Conservation (phyloP, 2,797 vertebrate species). For the Echeneis naucrates region DNA sequence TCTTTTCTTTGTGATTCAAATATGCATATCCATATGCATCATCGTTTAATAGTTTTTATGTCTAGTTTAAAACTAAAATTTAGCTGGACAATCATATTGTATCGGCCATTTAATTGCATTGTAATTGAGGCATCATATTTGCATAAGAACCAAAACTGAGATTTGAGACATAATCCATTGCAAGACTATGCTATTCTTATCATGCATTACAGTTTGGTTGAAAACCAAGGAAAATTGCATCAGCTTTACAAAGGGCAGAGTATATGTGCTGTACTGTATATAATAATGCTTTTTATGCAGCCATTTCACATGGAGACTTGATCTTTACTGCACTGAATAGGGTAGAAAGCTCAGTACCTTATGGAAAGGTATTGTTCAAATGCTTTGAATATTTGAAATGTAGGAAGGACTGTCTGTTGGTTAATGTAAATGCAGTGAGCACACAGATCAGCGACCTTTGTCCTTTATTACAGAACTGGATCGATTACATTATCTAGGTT, state of each 20-base stretch:
- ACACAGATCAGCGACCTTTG: neutral
- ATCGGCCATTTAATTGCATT: conserved; percentile 8
- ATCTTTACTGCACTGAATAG: neutral
- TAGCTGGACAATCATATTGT: conserved; percentile 12
- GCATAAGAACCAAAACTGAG: conserved; percentile 37
- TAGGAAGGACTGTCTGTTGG: neutral
- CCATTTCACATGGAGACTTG: conserved; percentile 15
- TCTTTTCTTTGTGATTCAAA: conserved; percentile 26
- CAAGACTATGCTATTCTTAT: conserved; percentile 39
- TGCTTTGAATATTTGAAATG: conserved; percentile 21
- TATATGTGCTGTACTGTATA: conserved; percentile 6
- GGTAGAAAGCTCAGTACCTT: conserved; percentile 4
- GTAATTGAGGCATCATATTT: conserved; percentile 37
- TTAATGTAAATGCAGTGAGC: no score
- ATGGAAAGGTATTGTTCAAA: conserved; percentile 21
- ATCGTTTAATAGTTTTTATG: conserved; percentile 3
- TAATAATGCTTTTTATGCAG: conserved; percentile 14
- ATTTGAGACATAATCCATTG: conserved; percentile 44
- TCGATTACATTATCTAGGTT: conserved; percentile 13
- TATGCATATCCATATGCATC: conserved; percentile 8
- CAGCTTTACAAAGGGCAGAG: conserved; percentile 31
- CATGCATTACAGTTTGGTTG: neutral
- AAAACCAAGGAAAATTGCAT: conserved; percentile 24
- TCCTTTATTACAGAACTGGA: neutral
- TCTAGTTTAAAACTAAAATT: conserved; percentile 22